A percentile compares a stretch with the other conserved stretches of the same genome.
Evolutionary conservation across 2,888 invertebrate genomes (phyloP).

Genomic region (Metacarcinus magister): DNA sequence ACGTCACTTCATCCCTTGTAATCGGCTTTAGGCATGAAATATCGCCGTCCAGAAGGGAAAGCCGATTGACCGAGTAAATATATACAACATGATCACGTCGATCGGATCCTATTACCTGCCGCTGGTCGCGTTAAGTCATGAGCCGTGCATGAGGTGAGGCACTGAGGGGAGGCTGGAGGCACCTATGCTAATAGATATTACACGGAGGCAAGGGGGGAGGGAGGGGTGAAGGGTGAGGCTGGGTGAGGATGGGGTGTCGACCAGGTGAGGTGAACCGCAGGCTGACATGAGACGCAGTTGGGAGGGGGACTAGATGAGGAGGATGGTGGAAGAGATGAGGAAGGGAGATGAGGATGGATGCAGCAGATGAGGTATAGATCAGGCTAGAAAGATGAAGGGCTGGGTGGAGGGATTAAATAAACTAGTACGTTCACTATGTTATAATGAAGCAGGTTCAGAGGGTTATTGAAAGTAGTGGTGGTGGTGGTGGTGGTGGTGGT

Average conservation of each 20-base stretch:
- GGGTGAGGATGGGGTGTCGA: not conserved
- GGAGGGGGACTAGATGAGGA: not conserved
- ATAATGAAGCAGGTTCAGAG: not conserved
- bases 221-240: not conserved
- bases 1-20: conserved; percentile 29
- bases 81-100: conserved; percentile 31
- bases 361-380: conserved; percentile 13
- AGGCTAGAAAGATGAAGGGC: not conserved
- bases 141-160: not conserved
- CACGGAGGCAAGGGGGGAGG: not conserved
- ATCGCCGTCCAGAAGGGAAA: not conserved
- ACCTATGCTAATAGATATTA: not conserved
- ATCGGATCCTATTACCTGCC: conserved; percentile 5
- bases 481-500: conserved; percentile 22
- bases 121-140: not conserved
- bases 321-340: not conserved
- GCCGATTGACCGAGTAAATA: conserved; percentile 48
- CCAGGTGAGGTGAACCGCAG: not conserved
- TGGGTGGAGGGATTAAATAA: not conserved
- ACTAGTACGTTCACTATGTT: not conserved
- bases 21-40: conserved; percentile 22
- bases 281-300: not conserved
- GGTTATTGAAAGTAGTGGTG: not conserved
- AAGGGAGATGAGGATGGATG: not conserved
- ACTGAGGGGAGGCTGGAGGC: not conserved